Base-by-base conservation (phyloP, 2,113 vertebrate species). In the Chloropsis cyanopogon region DNA sequence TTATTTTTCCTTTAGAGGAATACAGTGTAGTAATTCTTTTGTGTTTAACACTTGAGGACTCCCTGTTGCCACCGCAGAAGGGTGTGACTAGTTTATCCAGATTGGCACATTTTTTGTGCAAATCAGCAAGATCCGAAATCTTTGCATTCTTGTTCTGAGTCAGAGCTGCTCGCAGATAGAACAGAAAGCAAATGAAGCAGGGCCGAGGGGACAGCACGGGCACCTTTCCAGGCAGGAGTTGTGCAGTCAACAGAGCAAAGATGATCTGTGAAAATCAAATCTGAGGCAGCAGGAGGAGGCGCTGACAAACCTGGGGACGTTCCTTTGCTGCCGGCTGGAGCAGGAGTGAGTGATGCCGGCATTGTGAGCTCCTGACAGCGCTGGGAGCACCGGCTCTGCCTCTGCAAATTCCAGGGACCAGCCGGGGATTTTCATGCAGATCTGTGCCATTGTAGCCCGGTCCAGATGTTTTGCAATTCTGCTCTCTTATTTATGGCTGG, bases 61-160 rank as follows among this genome's bases (percentile, higher is more conserved):
- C 89, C 42, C 79, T 65, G 3, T 90, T 70, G 80, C 82, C 90
- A 39, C 90, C 65, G 92, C 93, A 92, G 2, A 86, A 92, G 95
- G 92, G 90, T 97, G 85, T 96, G 90, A 93, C 92, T 83, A 6
- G 44, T 94, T 96, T 85, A 93, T 94, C 86, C 95, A 96, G 93
- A 94, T 64, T 93, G 92, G 93, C 94, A 95, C 92, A 75, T 92
- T 91, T 95, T 96, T 93, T 95, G 90, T 97, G 76, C 88, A 95
- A 90, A 96, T 96, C 93, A 95, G 92, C 94, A 86, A 93, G 90
- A 92, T 90, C 93, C 47, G 53, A 92, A 93, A 90, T 94, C 87
- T 94, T 47, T 81, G 66, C 92, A 22, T 94, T 96, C 90, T 90
- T 93, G 59, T 66, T 88, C 26, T 7, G 71, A 90, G 82, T 79